Evolutionary conservation across 2,113 vertebrate species (phyloP), one percentile per base, ranked within the genome.

Genomic region (Rhizomys pruinosus): DNA sequence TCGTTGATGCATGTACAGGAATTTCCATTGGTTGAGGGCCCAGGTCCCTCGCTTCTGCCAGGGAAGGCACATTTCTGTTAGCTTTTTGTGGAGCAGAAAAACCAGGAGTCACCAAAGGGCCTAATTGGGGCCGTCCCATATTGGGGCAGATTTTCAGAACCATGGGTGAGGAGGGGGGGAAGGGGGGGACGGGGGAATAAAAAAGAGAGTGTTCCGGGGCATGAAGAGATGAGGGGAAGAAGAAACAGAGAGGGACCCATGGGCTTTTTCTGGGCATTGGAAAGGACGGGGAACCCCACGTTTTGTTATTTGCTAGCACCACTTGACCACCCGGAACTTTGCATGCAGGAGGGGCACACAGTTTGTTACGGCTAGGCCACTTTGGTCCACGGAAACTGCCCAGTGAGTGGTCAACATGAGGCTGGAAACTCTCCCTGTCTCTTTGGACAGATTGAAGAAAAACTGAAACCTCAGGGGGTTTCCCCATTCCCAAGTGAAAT

Each of bases 11-110:
- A 99, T 99, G 98, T 99, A 93, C 99, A 99, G 98, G n/a, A n/a
- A 99, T 99, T 98, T 99, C 99, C 99, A 99, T 99, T n/a, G n/a
- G 98, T 99, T 99, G 80, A 99, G 98, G 4, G 99, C 98, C 99
- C 99, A 99, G 98, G n/a, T n/a, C 99, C 99, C 98, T 99, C 99
- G 0, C 98, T 98, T n/a, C 78, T 98, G 99, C 82, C n/a, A n/a
- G 99, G 97, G 89, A 98, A 98, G 92, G 99, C 98, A 97, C n/a
- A n/a, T n/a, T n/a, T 98, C 97, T 0, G 99, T 99, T n/a, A 20
- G 99, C 99, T 98, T 97, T 97, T 97, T 99, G 97, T 59, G 80
- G 93, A 97, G 94, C n/a, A n/a, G n/a, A n/a, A n/a, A 95, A 95
- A 89, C 19, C 88, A 39, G 7, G 87, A 0, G 10, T 95, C 68